Percentiles rank a stretch among this genome's conserved stretches.
Conservation (phyloP, 2,888 invertebrate species). For the Napeogenes sylphis region DNA sequence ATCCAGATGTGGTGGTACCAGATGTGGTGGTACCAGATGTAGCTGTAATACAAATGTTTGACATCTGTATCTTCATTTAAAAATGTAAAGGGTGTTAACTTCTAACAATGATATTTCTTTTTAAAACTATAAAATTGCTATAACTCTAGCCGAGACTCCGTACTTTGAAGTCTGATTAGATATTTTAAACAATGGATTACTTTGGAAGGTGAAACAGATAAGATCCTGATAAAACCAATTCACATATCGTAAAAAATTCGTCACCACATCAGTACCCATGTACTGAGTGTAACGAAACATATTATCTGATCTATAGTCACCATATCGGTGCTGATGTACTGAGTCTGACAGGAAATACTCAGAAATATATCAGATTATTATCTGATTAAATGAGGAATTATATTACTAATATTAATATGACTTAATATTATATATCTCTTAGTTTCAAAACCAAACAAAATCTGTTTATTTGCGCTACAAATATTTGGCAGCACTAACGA, state of each 20-base stretch:
- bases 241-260: neutral
- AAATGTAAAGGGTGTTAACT: conserved; percentile 31
- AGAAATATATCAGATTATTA: too few relatives aligned
- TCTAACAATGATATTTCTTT: neutral
- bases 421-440: too few relatives aligned
- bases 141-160: neutral
- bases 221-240: neutral
- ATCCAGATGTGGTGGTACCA: conserved; percentile 63
- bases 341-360: conserved; percentile 3
- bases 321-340: neutral
- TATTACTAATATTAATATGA: too few relatives aligned
- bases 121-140: too few relatives aligned
- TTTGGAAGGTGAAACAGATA: too few relatives aligned
- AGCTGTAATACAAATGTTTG: conserved; percentile 47
- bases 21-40: conserved; percentile 42
- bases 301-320: conserved; percentile 3
- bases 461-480: too few relatives aligned
- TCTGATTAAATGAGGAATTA: too few relatives aligned
- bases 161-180: neutral
- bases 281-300: neutral
- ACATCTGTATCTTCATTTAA: conserved; percentile 57
- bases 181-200: too few relatives aligned
- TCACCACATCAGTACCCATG: neutral
- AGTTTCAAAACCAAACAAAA: too few relatives aligned
- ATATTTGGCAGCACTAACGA: conserved; percentile 27